Evolutionary conservation across 1,140 invertebrate species (phyloP).

Genomic region (Leucophenga varia): DNA sequence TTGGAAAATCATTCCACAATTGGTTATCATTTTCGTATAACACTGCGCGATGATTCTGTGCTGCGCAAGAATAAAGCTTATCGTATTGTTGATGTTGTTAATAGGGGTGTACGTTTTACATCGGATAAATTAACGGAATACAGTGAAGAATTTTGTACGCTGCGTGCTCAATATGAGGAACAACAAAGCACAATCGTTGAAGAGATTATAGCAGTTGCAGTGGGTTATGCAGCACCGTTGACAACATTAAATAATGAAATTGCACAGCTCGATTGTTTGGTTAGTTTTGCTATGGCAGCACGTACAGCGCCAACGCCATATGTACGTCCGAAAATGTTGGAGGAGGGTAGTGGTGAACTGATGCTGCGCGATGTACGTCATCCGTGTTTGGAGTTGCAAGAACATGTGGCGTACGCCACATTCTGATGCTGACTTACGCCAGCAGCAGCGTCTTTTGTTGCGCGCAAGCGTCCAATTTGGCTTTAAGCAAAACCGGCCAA

Average conservation of each 20-base stretch:
- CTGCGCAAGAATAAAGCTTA: conserved; percentile 81
- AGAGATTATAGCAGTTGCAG: conserved; percentile 84
- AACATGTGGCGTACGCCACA: no score
- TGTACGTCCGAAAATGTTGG: conserved; percentile 72
- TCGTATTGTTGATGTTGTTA: conserved; percentile 81
- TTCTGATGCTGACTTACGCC: no score
- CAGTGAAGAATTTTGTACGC: conserved; percentile 72
- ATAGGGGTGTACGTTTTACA: conserved; percentile 84
- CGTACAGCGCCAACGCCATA: conserved; percentile 73
- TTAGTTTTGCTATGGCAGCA: conserved; percentile 80
- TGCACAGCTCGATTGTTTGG: conserved; percentile 83
- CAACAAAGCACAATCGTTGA: conserved; percentile 81
- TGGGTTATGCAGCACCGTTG: conserved; percentile 80
- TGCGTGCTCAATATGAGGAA: conserved; percentile 69
- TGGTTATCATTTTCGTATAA: conserved; percentile 89
- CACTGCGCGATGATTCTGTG: conserved; percentile 83
- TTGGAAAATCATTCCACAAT: conserved; percentile 79
- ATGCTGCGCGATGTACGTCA: conserved; percentile 79
- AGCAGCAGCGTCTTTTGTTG: no score
- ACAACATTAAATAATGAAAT: conserved; percentile 73
- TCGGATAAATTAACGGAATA: conserved; percentile 69
- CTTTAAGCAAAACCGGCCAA: no score
- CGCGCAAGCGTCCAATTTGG: no score
- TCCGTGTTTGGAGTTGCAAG: conserved; percentile 86
- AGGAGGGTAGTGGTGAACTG: conserved; percentile 68